Base-by-base conservation (phyloP, 92 coral and sea anemone genomes). In the Anthopleura xanthogrammica region DNA sequence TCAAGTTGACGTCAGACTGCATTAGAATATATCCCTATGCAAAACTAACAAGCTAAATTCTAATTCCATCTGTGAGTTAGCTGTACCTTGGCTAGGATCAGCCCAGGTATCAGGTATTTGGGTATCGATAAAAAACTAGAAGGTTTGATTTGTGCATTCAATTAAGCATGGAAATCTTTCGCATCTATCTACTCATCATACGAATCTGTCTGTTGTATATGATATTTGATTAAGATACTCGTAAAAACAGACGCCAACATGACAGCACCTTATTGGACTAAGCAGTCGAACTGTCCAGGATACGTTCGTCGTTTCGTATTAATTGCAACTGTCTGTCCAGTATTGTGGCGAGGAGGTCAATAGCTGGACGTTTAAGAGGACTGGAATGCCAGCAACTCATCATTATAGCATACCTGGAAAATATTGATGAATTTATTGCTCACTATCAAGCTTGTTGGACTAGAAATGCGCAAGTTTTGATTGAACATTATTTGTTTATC, bases 311-410 rank as follows among this genome's bases (percentile, higher is more conserved):
- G 41, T 65, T 78, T 24, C 82, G 52, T 36, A n/a, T 42, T 11
- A 65, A 42, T 13, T 65, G 43, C 72, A 78, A 22, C 39, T 24
- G 82, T 55, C 82, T 65, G 54, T 78, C 82, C 43, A 78, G 40
- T 17, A 78, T 72, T 12, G 82, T 55, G 5, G 82, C 54, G 14
- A 78, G 54, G 16, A 24, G n/a, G 2, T 78, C 82, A 16, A 78
- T 78, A 24, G 72, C n/a, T 56, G 82, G 82, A 55, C 82, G 82
- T 56, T 41, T 78, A 12, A 16, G 24, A 56, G 82, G 82, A 24
- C 65, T 65, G 19, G 71, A 62, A 78, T 58, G 42, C 82, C 82
- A 78, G 52, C 82, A 78, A 41, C 65, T 60, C 29, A 14, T 78
- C 82, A 78, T 78, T 78, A 78, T 19, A 14, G 71, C 10, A 57